phyloP scores from a whole-genome alignment of 2,797 vertebrate species.

The Eremophila alpestris region DNA sequence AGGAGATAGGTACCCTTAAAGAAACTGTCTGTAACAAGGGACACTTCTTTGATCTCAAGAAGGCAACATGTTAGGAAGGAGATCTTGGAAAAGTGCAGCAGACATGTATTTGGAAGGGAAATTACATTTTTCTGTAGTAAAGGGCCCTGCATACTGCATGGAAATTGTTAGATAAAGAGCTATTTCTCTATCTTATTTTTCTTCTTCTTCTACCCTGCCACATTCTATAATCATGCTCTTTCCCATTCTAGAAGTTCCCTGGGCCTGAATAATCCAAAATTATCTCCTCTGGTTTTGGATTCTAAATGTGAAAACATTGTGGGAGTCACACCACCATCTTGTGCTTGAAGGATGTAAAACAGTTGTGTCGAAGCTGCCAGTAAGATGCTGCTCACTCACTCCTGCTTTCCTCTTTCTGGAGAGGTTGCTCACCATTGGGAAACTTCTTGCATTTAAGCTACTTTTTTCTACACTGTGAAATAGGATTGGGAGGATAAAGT shows the following conservation, averaged over 20 bases:
- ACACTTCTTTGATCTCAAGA: neutral
- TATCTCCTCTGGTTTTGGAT: neutral
- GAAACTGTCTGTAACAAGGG: neutral
- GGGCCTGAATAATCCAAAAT: neutral
- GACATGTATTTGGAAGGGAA: neutral
- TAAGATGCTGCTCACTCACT: neutral
- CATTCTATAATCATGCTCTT: neutral
- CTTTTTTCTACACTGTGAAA: neutral
- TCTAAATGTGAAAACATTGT: neutral
- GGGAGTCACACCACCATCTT: neutral
- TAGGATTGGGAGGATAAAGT: neutral
- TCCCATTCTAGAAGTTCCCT: neutral
- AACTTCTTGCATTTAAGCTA: neutral
- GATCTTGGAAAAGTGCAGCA: neutral
- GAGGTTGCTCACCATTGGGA: neutral
- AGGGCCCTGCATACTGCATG: neutral
- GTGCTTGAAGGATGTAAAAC: neutral
- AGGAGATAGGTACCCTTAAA: neutral
- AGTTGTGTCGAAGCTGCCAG: neutral
- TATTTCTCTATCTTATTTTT: neutral
- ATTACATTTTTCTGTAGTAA: neutral
- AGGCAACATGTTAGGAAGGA: neutral
- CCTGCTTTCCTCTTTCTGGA: neutral
- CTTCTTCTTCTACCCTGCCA: neutral
- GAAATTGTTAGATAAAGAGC: neutral